Evolutionary conservation across 2,797 vertebrate species (phyloP).

Genomic region (Neomorphus geoffroyi): DNA sequence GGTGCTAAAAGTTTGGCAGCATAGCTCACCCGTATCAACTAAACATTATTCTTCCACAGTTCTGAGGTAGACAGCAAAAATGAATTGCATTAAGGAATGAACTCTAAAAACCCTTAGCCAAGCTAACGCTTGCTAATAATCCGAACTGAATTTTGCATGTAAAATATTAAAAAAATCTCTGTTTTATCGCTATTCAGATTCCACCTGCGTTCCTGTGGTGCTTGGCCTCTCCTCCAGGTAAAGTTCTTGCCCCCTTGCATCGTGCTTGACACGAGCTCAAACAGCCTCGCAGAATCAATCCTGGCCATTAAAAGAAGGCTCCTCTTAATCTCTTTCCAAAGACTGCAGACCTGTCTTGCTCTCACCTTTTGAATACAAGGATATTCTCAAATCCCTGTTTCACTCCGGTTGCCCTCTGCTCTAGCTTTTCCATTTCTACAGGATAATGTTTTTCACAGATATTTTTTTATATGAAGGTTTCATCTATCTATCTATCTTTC

Average conservation of each 20-base stretch:
- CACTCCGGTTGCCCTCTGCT: conserved; percentile 14
- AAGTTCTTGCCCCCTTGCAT: conserved; percentile 10
- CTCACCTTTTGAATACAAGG: conserved; percentile 5
- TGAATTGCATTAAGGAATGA: not conserved
- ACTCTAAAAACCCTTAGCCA: not conserved
- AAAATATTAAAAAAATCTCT: not conserved
- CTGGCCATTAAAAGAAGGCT: conserved; percentile 11
- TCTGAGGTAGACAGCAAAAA: not conserved
- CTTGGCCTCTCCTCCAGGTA: conserved; percentile 8
- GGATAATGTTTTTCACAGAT: not conserved
- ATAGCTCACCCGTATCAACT: not conserved
- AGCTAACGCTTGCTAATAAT: not conserved
- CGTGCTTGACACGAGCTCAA: not conserved
- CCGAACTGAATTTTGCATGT: conserved; percentile 3
- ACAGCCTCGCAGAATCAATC: not conserved
- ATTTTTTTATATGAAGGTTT: not conserved
- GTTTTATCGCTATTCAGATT: not conserved
- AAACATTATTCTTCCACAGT: not conserved
- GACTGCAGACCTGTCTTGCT: conserved; percentile 9
- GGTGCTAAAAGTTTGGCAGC: not conserved
- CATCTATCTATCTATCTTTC: not conserved
- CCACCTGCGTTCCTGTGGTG: not conserved
- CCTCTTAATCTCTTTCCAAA: conserved; percentile 44
- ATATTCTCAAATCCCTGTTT: not conserved
- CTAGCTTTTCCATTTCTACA: not conserved